Conservation (phyloP, 2,797 vertebrate genomes). For the Tenualosa thibaudeaui region DNA sequence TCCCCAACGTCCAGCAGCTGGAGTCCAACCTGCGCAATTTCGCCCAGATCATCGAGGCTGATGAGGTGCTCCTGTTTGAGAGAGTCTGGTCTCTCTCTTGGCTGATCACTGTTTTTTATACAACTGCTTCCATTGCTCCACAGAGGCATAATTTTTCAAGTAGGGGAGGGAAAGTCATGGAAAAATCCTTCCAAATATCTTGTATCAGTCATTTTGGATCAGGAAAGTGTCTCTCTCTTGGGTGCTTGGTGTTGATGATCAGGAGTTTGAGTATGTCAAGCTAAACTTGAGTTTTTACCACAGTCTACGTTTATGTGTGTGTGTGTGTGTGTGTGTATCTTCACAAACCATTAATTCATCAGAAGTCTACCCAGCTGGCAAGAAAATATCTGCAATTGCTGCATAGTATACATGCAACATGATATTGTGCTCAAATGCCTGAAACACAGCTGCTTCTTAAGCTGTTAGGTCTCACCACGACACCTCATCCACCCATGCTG, state of each 20-base stretch:
- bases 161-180: background rate
- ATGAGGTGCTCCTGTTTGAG: constrained; percentile 97
- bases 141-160: background rate
- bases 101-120: background rate
- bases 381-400: background rate
- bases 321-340: background rate
- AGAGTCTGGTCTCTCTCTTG: constrained; percentile 68
- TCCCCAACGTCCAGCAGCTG: constrained; percentile 97
- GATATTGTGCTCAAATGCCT: background rate
- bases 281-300: background rate
- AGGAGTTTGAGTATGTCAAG: background rate
- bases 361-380: constrained; percentile 2
- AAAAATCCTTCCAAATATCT: background rate
- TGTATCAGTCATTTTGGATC: background rate
- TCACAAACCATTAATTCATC: constrained; percentile 2
- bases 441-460: background rate
- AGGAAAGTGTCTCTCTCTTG: background rate
- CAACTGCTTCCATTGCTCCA: background rate
- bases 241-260: background rate
- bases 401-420: background rate
- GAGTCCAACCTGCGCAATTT: constrained; percentile 97
- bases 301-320: background rate
- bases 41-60: constrained; percentile 98
- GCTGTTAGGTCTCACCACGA: background rate
- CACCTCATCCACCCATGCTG: background rate